Evolutionary conservation across 2,113 vertebrate genomes (phyloP).

Genomic region (Equus quagga): DNA sequence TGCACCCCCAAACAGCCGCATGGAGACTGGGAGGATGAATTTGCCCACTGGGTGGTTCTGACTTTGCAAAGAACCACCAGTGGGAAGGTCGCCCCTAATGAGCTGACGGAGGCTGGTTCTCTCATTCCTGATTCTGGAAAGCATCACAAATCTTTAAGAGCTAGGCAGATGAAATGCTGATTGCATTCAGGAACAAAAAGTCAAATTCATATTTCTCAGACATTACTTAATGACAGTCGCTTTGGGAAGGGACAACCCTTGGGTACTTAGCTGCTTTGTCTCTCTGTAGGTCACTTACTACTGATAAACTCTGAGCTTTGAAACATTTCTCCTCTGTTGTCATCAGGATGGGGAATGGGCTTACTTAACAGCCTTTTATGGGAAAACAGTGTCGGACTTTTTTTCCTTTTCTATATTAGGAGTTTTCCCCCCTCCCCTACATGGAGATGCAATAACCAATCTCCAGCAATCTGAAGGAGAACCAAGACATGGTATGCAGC

Average conservation of each 20-base stretch:
- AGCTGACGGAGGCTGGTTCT: background rate
- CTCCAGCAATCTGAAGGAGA: background rate
- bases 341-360: background rate
- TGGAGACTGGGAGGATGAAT: background rate
- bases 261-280: slow-evolving; percentile 4
- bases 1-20: background rate
- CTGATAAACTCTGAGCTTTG: slow-evolving; percentile 66
- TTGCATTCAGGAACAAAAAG: background rate
- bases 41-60: background rate
- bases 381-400: background rate
- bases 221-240: background rate
- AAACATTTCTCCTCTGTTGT: slow-evolving; percentile 65
- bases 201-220: slow-evolving; percentile 52
- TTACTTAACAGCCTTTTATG: slow-evolving; percentile 63
- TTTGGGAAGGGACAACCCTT: background rate
- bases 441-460: background rate
- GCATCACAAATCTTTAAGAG: background rate
- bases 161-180: slow-evolving; percentile 15
- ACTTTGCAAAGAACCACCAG: background rate
- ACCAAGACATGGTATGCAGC: background rate
- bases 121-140: background rate
- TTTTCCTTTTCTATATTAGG: slow-evolving; percentile 47
- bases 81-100: background rate
- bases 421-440: background rate
- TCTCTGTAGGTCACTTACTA: slow-evolving; percentile 60